Evolutionary conservation across 1,140 invertebrate species (phyloP), one percentile per base, ranked within the genome.

Genomic region (Leptinotarsa defecta): DNA sequence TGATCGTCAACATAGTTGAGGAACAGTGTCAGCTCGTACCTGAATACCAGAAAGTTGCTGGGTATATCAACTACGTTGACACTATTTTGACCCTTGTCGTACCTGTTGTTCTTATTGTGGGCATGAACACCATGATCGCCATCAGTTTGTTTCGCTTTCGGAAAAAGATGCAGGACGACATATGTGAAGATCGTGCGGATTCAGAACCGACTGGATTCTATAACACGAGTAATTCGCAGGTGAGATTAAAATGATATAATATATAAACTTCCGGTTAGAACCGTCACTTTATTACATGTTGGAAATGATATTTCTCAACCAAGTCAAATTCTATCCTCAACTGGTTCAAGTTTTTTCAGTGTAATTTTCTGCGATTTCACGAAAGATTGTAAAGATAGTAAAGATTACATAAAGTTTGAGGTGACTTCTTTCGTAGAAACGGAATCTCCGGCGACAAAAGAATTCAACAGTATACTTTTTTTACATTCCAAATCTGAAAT

Each of bases 71-170:
- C 79, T 86, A 89, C 75, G 85, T 92, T 64, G 94, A 96, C 83
- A 91, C 91, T 0, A 80, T 91, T 27, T 75, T 93, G 1, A 93
- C 94, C 0, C 91, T 94, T 75, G 88, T 92, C 1, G 75, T 94
- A 24, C 94, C 94, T 1, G 89, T 94, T 74, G 86, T 88, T 13
- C 82, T 92, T 34, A 94, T 95, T 68, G 88, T 92, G 0, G 82
- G 91, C 0, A 86, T 95, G 74, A 95, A 95, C 81, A 85, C 89
- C 2, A 88, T 91, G 80, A 95, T 94, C 74, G 89, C 89, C 20
- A 77, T 79, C n/a, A 80, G 78, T 73, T 74, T 85, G 34, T 80
- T 81, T 22, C 52, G 71, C 22, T 85, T 84, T 49, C 69, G 78
- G 11, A 79, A 78, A 67, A 73, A 71, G 57, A 74, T 82, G 48